Evolutionary conservation across 2,797 vertebrate species (phyloP), one percentile per base, ranked within the genome.

Genomic region (Eulemur mongoz): DNA sequence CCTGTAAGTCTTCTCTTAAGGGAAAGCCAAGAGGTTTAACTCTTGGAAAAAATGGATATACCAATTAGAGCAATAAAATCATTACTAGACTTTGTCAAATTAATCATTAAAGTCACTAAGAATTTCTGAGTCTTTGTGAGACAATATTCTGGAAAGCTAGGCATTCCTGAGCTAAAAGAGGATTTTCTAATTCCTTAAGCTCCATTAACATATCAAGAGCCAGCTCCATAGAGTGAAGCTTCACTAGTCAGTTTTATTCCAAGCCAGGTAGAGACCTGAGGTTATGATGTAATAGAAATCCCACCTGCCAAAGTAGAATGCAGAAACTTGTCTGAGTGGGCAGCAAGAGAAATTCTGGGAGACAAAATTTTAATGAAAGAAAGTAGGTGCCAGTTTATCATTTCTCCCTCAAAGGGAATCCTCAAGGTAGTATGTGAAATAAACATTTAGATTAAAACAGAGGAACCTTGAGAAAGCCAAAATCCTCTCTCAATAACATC

Each of bases 161-260:
- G 63, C 27, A 81, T 87, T 80, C 69, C n/a, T 78, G 80, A 72
- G 43, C 86, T 15, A 91, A n/a, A 93, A 78, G 87, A 92, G 48
- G 70, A 87, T 96, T 94, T 97, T 96, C 89, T 90, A 92, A 95
- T 93, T 96, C 59, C 30, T 96, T 96, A 95, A 97, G 23, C n/a
- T 76, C 22, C 35, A 96, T 92, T 94, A 87, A 89, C 50, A 90
- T 89, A 89, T 94, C 76, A 97, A 96, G 61, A 96, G 54, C 43
- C 72, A 73, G 25, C 84, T 92, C 48, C 85, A 69, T 25, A 65
- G 32, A 93, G 59, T 52, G n/a, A 85, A 82, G 80, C 76, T 85
- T 81, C n/a, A 94, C 27, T 30, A 89, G 52, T 40, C 50, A 72
- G 23, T 87, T 95, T 94, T 93, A 84, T 86, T 87, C 57, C n/a